Evolutionary conservation across 2,113 vertebrate genomes (phyloP).

Genomic region (Entelurus aequoreus): DNA sequence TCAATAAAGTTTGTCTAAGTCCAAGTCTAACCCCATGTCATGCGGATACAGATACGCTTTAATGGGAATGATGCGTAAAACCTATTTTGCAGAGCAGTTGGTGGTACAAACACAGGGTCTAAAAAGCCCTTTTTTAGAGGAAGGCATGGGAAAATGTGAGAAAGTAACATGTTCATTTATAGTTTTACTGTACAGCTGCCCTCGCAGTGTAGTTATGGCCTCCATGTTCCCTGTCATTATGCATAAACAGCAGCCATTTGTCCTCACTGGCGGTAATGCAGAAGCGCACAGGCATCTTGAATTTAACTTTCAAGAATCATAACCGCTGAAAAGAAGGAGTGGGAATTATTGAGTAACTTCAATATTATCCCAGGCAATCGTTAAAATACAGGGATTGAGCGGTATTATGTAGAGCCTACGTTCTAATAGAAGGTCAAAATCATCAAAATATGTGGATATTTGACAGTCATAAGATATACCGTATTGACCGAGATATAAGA

Average conservation of each 20-base stretch:
- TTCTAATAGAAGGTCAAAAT: too few species aligned
- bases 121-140: background rate
- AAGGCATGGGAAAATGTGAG: background rate
- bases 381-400: too few species aligned
- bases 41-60: background rate
- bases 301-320: background rate
- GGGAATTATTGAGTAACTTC: background rate
- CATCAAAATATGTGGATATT: too few species aligned
- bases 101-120: background rate
- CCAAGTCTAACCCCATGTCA: too few species aligned
- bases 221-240: slow-evolving; percentile 1
- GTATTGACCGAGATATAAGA: too few species aligned
- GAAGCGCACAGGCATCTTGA: background rate
- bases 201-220: background rate
- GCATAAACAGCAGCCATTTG: background rate
- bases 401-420: too few species aligned
- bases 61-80: background rate
- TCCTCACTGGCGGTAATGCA: background rate
- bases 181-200: background rate
- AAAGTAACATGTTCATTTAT: background rate
- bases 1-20: too few species aligned
- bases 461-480: too few species aligned
- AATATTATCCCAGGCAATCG: too few species aligned
- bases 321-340: background rate
- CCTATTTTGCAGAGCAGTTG: background rate